Conservation (phyloP, 2,113 vertebrate genomes). For the Myrmecobius fasciatus region DNA sequence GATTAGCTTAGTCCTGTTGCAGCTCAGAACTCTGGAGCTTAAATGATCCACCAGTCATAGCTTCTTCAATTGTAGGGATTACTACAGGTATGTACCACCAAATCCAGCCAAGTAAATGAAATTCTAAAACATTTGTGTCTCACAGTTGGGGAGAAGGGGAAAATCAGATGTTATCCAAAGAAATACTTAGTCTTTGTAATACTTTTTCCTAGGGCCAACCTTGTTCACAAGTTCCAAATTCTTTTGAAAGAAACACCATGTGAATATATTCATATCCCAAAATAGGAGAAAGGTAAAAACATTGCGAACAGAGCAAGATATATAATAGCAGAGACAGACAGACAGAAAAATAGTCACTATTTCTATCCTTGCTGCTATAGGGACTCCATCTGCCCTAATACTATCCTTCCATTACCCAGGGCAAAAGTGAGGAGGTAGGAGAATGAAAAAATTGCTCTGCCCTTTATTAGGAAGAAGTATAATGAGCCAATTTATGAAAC, state of each 20-base stretch:
- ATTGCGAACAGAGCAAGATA: neutral
- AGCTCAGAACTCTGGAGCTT: neutral
- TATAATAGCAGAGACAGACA: neutral
- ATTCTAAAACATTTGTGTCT: neutral
- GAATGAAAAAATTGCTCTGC: slow-evolving; percentile 1
- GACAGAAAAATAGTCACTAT: neutral
- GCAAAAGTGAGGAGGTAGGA: neutral
- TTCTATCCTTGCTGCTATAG: neutral
- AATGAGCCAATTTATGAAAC: neutral
- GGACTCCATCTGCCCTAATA: neutral
- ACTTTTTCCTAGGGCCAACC: neutral
- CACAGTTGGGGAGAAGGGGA: neutral
- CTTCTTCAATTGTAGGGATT: neutral
- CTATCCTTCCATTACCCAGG: neutral
- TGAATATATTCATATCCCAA: neutral
- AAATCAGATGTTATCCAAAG: neutral
- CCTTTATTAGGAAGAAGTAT: neutral
- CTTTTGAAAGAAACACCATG: neutral
- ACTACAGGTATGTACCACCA: neutral
- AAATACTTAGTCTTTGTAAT: neutral
- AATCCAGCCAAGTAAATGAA: neutral
- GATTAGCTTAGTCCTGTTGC: neutral
- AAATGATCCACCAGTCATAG: neutral
- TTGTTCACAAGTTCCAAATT: neutral
- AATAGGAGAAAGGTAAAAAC: neutral